phyloP scores from a whole-genome alignment of 2,888 invertebrate genomes.

The Periphyllus acericola region DNA sequence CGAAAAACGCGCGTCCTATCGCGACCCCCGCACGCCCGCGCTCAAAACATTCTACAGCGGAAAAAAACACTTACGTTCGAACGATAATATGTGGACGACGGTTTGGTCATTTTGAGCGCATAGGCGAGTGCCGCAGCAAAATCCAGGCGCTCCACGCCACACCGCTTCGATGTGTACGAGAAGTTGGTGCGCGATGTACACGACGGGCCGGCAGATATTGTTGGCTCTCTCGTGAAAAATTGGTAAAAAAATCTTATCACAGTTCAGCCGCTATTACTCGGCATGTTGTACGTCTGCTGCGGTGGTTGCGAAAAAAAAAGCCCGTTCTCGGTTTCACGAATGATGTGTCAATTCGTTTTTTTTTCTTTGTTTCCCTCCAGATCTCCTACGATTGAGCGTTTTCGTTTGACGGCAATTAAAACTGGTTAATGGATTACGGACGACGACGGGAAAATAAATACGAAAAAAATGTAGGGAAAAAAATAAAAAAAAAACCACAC shows the following conservation, averaged over 20 bases:
- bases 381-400: too few species aligned
- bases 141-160: background rate
- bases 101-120: background rate
- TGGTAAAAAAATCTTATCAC: background rate
- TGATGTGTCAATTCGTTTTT: too few species aligned
- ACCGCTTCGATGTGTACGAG: background rate
- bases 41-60: background rate
- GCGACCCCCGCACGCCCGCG: too few species aligned
- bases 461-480: background rate
- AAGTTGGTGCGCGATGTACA: background rate
- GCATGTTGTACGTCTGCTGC: background rate
- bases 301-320: background rate
- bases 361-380: too few species aligned
- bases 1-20: too few species aligned
- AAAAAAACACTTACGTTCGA: conserved; percentile 37
- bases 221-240: background rate
- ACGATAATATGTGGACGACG: background rate
- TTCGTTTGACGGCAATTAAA: background rate
- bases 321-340: background rate
- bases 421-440: background rate
- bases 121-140: background rate
- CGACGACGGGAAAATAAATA: background rate
- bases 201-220: background rate
- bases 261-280: background rate
- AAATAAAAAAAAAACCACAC: background rate